These are phyloP conservation scores for Caenorhabditis latens DNA, from an alignment of 1,140 invertebrate genomes.

Conservation along the genomic window DNA sequence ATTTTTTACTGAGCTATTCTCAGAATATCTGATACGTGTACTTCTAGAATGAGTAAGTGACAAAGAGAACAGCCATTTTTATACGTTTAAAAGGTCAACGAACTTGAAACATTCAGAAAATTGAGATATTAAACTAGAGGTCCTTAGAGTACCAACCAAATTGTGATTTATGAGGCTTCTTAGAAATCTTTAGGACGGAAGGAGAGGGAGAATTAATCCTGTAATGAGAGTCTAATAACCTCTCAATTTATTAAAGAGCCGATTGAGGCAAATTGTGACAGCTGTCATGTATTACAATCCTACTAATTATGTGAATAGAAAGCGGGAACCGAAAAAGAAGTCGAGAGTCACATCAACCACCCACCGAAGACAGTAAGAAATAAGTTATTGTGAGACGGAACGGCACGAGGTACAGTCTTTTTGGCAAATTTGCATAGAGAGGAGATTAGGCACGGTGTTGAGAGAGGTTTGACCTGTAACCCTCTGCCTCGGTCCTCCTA, in stretches of 20 bases:
- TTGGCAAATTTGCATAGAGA: slow-evolving; percentile 55
- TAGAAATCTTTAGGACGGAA: no score
- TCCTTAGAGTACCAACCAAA: background rate
- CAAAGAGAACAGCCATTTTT: background rate
- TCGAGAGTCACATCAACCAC: background rate
- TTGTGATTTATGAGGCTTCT: background rate
- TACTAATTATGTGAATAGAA: slow-evolving; percentile 2
- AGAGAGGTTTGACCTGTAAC: slow-evolving; percentile 42
- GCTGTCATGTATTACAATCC: slow-evolving; percentile 37
- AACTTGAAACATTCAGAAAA: no score
- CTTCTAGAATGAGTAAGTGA: no score
- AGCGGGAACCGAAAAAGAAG: background rate
- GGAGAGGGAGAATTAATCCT: background rate
- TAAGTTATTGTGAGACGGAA: background rate
- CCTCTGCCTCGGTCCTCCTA: slow-evolving; percentile 9
- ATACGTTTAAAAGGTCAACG: no score
- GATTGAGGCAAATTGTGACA: slow-evolving; percentile 28
- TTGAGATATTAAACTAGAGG: no score
- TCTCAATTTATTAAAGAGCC: slow-evolving; percentile 30
- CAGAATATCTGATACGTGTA: no score
- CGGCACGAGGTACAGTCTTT: slow-evolving; percentile 21
- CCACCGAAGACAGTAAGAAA: background rate
- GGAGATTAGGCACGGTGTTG: slow-evolving; percentile 36
- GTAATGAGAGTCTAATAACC: slow-evolving; percentile 27
- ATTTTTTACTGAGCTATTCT: background rate